Percentiles rank a stretch among this genome's conserved stretches.
Conservation (phyloP, 1,140 invertebrate species). For the Coptotermes formosanus region DNA sequence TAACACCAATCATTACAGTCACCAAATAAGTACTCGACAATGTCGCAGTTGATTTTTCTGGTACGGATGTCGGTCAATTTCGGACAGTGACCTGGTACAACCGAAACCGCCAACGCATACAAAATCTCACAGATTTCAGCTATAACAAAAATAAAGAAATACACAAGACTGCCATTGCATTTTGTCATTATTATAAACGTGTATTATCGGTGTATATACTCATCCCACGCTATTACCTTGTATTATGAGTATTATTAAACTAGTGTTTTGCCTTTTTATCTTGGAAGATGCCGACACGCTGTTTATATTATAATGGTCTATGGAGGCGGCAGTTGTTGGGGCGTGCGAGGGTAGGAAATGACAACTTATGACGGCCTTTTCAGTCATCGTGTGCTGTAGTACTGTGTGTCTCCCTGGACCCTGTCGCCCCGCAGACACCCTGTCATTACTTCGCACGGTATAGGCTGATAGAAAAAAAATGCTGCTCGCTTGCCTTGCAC, state of each 20-base stretch:
- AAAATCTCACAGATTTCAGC: background rate
- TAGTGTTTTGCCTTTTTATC: slow-evolving; percentile 13
- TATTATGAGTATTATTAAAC: slow-evolving; percentile 18
- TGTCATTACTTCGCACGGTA: background rate
- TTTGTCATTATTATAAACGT: background rate
- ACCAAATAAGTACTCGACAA: too few species aligned
- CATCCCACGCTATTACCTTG: background rate
- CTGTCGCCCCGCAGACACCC: background rate
- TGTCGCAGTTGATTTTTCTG: too few species aligned
- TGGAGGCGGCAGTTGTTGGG: background rate
- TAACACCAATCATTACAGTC: too few species aligned
- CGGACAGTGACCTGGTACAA: background rate
- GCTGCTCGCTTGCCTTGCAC: too few species aligned
- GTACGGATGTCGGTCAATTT: background rate
- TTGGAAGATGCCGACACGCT: background rate
- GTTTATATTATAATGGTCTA: slow-evolving; percentile 2
- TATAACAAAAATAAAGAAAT: background rate
- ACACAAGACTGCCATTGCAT: background rate
- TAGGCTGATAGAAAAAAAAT: background rate
- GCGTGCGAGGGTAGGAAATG: background rate
- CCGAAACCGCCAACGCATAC: background rate
- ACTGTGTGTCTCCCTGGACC: background rate
- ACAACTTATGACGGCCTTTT: background rate
- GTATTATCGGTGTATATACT: background rate
- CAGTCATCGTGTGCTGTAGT: background rate